Evolutionary conservation across 2,888 invertebrate genomes (phyloP), one percentile per base, ranked within the genome.

Genomic region (Junonia oenone): DNA sequence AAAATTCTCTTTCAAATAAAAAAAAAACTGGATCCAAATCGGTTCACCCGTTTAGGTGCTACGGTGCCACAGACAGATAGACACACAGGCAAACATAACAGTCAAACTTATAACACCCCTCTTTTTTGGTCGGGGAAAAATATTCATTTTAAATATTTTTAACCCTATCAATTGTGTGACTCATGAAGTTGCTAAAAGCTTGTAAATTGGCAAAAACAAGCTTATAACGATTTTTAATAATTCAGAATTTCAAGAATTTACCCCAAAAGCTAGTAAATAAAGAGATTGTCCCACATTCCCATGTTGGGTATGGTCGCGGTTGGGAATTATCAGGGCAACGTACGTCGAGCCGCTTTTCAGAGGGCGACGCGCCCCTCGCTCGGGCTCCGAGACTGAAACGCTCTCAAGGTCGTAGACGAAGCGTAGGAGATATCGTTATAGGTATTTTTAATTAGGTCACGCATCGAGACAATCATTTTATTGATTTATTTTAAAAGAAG

Each of bases 281-380:
- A 17, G 2, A 26, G 22, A 8, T 37, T 50, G 45, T 8, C 50
- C 31, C 13, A 35, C 22, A 37, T 31, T 56, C 37, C 31, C 31
- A 15, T 40, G 46, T 55, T 54, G 51, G 29, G 51, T 50, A 55
- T 52, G 57, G 55, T 60, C 52, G 49, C 29, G 57, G 38, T 55
- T 46, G 35, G 47, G 48, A 46, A 14, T 55, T 54, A 37, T 45
- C 31, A 49, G 29, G 37, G 22, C 35, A 37, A 45, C 26, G 46
- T 33, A 43, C 37, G 37, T 37, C 29, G 26, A 45, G 45, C 27
- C 46, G 49, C 38, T 51, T n/a, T 19, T 37, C 26, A 27, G 8
- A 37, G 13, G 38, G 38, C 38, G 45, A 27, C 51, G 17, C 47
- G 51, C 46, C 51, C 33, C 35, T 48, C 51, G 35, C 37, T 27